Percentiles rank a stretch among this genome's conserved stretches.
These are phyloP conservation scores for Leptopilina boulardi DNA, from an alignment of 1,140 invertebrate species.

Conservation along the genomic window DNA sequence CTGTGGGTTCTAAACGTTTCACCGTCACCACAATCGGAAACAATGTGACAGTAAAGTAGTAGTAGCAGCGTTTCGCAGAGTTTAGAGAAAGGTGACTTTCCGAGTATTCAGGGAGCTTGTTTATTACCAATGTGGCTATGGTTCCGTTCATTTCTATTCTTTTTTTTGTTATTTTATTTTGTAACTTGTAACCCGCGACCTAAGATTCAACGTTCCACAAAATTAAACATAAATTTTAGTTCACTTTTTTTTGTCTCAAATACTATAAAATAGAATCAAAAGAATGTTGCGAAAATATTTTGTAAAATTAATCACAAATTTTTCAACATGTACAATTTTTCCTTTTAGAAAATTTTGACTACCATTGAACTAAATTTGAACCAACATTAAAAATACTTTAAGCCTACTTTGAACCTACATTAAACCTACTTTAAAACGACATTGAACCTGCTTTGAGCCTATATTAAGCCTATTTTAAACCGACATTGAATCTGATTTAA, in stretches of 20 bases:
- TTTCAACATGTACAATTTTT: no score
- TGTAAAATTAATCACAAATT: no score
- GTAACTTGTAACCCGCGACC: not conserved
- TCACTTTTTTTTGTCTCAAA: not conserved
- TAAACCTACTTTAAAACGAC: no score
- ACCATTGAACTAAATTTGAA: no score
- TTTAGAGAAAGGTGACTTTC: slow-evolving; percentile 29
- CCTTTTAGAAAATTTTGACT: no score
- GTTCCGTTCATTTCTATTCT: slow-evolving; percentile 17
- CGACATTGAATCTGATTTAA: no score
- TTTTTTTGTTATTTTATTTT: not conserved
- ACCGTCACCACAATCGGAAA: slow-evolving; percentile 26
- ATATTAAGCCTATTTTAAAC: not conserved
- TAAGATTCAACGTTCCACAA: slow-evolving; percentile 19
- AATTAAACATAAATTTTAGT: slow-evolving; percentile 35
- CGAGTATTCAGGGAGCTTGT: slow-evolving; percentile 30
- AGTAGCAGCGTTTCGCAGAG: slow-evolving; percentile 2
- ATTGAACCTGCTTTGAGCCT: no score
- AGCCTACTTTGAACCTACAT: no score
- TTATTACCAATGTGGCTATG: not conserved
- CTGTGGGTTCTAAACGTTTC: slow-evolving; percentile 15
- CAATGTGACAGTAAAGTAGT: slow-evolving; percentile 32
- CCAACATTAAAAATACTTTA: no score
- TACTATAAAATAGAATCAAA: no score
- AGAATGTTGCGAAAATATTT: no score